Base-by-base conservation (phyloP, 2,797 vertebrate genomes). In the Coracias cyanogaster region DNA sequence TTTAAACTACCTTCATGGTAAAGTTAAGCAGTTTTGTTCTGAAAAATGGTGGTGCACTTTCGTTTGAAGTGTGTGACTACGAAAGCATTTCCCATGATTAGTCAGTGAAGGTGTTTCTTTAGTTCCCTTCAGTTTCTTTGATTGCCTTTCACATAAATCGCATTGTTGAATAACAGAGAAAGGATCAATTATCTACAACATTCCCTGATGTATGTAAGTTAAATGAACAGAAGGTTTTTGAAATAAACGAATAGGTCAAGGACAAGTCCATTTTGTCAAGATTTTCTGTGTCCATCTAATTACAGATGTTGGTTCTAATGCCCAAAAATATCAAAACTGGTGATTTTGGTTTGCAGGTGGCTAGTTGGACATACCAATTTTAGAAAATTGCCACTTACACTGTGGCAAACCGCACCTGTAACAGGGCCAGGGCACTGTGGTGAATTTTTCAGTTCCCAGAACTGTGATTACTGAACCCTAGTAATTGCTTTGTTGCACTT, bases 211-310 rank as follows among this genome's bases (percentile, higher is more conserved):
- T 96, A 65, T 95, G 91, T 96, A 96, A 95, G 77, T 83, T 84
- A 86, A 84, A 92, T 73, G 86, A 94, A 72, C 73, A 93, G 88
- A 89, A 95, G 45, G 58, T 73, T 95, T 93, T 96, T 82, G 90
- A 95, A 97, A 95, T 97, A 96, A 97, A 96, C 80, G 35, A 93
- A 89, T 16, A 93, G 92, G 89, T 96, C 89, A 93, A 89, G 88
- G 94, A 90, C 48, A 78, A 94, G 51, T 92, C 49, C 49, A 45
- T 90, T 95, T 95, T 94, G 96, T 96, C 90, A 92, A 92, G 37
- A 71, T 92, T 95, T 93, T 94, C 83, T 94, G 86, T 82, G 90
- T 96, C 66, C 1, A 0, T 82, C 71, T 93, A 65, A 74, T 81
- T 87, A 64, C 55, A 91, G 64, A 35, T 33, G 15, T 72, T 37